Evolutionary conservation across 2,113 vertebrate genomes (phyloP).

Genomic region (Seriola dumerili): DNA sequence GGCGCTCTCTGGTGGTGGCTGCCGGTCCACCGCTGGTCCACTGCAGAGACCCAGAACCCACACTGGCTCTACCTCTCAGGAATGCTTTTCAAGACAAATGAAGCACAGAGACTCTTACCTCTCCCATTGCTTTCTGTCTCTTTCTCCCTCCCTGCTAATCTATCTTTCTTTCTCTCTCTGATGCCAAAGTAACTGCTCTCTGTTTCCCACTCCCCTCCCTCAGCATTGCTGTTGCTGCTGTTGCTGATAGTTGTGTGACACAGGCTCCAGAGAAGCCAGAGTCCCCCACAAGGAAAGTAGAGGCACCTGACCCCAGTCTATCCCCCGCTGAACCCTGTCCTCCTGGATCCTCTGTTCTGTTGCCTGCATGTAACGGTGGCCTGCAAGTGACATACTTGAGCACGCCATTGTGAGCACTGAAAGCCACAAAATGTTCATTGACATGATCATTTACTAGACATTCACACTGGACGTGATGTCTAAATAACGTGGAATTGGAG

Average conservation of each 20-base stretch:
- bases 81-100: slow-evolving; percentile 74
- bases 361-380: slow-evolving; percentile 82
- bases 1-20: neutral
- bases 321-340: slow-evolving; percentile 72
- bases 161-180: slow-evolving; percentile 75
- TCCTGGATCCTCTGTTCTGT: slow-evolving; percentile 80
- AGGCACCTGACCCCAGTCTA: slow-evolving; percentile 79
- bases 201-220: slow-evolving; percentile 81
- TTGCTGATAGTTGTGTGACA: slow-evolving; percentile 86
- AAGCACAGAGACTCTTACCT: slow-evolving; percentile 68
- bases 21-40: slow-evolving; percentile 19
- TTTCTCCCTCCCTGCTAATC: slow-evolving; percentile 65
- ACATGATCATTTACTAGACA: neutral
- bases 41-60: slow-evolving; percentile 41
- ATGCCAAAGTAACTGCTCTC: slow-evolving; percentile 78
- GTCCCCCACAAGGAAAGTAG: slow-evolving; percentile 87
- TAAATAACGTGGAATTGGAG: neutral
- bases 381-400: slow-evolving; percentile 83
- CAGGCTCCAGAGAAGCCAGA: slow-evolving; percentile 86
- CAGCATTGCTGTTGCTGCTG: slow-evolving; percentile 84
- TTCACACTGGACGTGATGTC: slow-evolving; percentile 35
- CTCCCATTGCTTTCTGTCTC: slow-evolving; percentile 74
- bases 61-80: slow-evolving; percentile 51
- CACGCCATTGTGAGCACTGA: slow-evolving; percentile 78
- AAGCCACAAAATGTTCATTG: slow-evolving; percentile 12